Conservation (phyloP, 1,140 invertebrate genomes). For the Heliconius congener region DNA sequence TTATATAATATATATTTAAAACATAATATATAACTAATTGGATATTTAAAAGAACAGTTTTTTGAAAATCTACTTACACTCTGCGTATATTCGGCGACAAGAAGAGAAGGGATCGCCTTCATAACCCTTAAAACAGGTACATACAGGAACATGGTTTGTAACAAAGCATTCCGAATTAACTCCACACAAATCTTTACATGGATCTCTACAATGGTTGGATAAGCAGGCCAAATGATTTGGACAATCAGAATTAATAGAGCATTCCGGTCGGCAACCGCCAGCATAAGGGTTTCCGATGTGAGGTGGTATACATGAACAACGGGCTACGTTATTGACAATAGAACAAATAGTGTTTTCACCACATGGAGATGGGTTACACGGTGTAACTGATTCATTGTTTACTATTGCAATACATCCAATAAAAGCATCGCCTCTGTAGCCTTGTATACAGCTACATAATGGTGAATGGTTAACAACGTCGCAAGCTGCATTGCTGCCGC, state of each 20-base stretch:
- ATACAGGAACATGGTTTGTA: slow-evolving; percentile 90
- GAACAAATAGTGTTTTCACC: slow-evolving; percentile 90
- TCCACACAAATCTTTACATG: slow-evolving; percentile 93
- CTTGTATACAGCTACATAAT: slow-evolving; percentile 88
- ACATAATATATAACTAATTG: no score
- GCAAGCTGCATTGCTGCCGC: slow-evolving; percentile 90
- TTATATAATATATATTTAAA: no score
- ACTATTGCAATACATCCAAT: slow-evolving; percentile 86
- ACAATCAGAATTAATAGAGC: slow-evolving; percentile 91
- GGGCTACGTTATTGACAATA: slow-evolving; percentile 84
- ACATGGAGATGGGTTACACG: slow-evolving; percentile 91
- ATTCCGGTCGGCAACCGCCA: slow-evolving; percentile 90
- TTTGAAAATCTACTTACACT: slow-evolving; percentile 72
- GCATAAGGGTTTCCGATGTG: slow-evolving; percentile 91
- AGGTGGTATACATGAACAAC: slow-evolving; percentile 91
- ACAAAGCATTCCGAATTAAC: slow-evolving; percentile 91
- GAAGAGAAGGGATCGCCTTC: slow-evolving; percentile 91
- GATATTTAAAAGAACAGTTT: neutral
- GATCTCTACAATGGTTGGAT: slow-evolving; percentile 92
- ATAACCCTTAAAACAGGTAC: slow-evolving; percentile 88
- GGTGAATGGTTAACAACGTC: slow-evolving; percentile 91
- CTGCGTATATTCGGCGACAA: slow-evolving; percentile 84
- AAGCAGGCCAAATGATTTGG: slow-evolving; percentile 90
- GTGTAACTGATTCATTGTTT: slow-evolving; percentile 81
- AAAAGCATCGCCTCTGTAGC: slow-evolving; percentile 91